phyloP scores from a whole-genome alignment of 2,113 vertebrate species.

The Camelus bactrianus region DNA sequence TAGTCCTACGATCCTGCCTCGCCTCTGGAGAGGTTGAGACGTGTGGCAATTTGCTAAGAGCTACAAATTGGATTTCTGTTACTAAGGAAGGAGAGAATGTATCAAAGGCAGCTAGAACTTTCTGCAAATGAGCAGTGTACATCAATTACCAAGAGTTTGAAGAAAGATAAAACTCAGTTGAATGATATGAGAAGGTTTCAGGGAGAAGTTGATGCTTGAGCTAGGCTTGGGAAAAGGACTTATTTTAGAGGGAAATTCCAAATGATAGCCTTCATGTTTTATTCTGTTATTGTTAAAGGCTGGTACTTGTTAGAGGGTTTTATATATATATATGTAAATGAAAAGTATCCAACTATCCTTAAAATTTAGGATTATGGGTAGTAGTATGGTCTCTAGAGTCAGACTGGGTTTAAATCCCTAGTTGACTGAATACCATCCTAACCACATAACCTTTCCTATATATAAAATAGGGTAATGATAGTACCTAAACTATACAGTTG shows the following conservation, averaged over 20 bases:
- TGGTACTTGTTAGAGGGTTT: not conserved
- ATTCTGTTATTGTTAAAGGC: conserved; percentile 4
- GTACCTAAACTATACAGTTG: not conserved
- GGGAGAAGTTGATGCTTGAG: not conserved
- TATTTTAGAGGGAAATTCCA: conserved; percentile 15
- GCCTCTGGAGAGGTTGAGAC: not conserved
- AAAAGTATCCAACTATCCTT: not conserved
- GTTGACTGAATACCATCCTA: not conserved
- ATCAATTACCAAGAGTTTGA: not conserved
- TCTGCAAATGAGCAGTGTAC: not conserved
- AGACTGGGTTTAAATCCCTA: not conserved
- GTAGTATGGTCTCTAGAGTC: not conserved
- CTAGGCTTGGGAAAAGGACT: not conserved
- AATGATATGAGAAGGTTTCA: not conserved
- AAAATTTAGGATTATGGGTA: not conserved
- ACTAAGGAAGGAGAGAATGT: not conserved
- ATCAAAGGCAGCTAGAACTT: not conserved
- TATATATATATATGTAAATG: conserved; percentile 2
- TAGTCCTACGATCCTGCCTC: not conserved
- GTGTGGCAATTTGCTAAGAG: not conserved
- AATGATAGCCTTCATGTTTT: conserved; percentile 3
- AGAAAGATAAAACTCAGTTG: not conserved
- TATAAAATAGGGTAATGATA: not conserved
- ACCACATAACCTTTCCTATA: not conserved
- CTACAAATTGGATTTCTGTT: conserved; percentile 24